phyloP scores from a whole-genome alignment of 1,140 invertebrate species.

The Platyscapa corneri region DNA sequence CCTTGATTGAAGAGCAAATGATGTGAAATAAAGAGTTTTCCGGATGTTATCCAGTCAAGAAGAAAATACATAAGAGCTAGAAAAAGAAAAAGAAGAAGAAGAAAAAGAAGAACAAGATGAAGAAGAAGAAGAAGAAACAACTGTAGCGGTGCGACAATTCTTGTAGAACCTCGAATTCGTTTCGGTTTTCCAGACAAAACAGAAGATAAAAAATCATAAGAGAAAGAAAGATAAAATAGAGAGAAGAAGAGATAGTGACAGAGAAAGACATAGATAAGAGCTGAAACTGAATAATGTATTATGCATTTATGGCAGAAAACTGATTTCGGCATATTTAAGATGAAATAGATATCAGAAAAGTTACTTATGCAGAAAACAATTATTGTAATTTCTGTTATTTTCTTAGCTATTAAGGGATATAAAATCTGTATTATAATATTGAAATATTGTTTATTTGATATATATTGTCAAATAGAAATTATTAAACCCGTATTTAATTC shows the following conservation, averaged over 20 bases:
- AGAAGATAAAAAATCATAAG: too few species aligned
- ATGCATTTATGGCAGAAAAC: neutral
- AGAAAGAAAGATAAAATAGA: neutral
- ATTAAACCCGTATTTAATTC: too few species aligned
- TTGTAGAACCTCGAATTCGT: neutral
- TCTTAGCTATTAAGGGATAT: neutral
- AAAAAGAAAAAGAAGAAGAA: too few species aligned
- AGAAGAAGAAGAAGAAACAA: too few species aligned
- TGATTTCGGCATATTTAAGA: slow-evolving; percentile 9
- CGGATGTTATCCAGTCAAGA: slow-evolving; percentile 50
- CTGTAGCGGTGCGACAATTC: slow-evolving; percentile 5
- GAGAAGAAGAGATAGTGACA: neutral
- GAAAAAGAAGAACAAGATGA: too few species aligned
- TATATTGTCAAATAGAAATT: too few species aligned
- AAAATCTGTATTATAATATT: neutral
- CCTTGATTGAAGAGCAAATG: slow-evolving; percentile 56
- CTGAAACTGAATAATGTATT: neutral
- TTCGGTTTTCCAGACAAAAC: slow-evolving; percentile 7
- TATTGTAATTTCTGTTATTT: neutral
- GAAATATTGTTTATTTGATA: neutral
- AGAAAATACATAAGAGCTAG: slow-evolving; percentile 27
- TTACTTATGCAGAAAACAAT: neutral
- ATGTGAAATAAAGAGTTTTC: slow-evolving; percentile 53
- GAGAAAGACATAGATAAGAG: neutral
- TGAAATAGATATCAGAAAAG: neutral